phyloP scores from a whole-genome alignment of 2,797 vertebrate species.

The Sebastes paucispinis region DNA sequence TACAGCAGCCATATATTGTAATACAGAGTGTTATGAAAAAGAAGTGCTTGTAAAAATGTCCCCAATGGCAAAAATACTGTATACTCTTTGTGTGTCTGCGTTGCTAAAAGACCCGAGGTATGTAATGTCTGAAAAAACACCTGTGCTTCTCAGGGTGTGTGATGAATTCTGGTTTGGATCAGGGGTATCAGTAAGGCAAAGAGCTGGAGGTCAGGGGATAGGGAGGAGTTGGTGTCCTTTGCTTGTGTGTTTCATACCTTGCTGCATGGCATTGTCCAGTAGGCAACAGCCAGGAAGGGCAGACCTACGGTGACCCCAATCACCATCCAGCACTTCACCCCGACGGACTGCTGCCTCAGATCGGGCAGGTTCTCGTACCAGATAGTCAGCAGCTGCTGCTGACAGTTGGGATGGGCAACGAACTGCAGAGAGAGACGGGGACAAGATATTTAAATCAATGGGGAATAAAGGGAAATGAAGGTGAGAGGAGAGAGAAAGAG shows the following conservation, averaged over 20 bases:
- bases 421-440: constrained; percentile 80
- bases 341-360: constrained; percentile 93
- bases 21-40: neutral
- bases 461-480: neutral
- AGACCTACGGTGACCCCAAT: constrained; percentile 93
- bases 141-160: neutral
- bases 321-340: constrained; percentile 95
- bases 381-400: constrained; percentile 96
- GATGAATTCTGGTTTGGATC: neutral
- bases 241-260: constrained; percentile 84
- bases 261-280: constrained; percentile 97
- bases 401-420: constrained; percentile 97
- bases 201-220: neutral
- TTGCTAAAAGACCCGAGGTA: neutral
- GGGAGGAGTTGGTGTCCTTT: neutral
- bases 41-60: neutral
- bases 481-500: neutral
- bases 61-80: neutral
- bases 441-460: neutral
- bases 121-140: neutral
- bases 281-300: constrained; percentile 94
- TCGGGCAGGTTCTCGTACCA: constrained; percentile 98
- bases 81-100: neutral
- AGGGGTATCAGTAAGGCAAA: neutral
- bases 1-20: too few species aligned